A percentile compares a stretch with the other conserved stretches of the same genome.
phyloP scores from a whole-genome alignment of 2,797 vertebrate genomes.

The Myotis findleyi region DNA sequence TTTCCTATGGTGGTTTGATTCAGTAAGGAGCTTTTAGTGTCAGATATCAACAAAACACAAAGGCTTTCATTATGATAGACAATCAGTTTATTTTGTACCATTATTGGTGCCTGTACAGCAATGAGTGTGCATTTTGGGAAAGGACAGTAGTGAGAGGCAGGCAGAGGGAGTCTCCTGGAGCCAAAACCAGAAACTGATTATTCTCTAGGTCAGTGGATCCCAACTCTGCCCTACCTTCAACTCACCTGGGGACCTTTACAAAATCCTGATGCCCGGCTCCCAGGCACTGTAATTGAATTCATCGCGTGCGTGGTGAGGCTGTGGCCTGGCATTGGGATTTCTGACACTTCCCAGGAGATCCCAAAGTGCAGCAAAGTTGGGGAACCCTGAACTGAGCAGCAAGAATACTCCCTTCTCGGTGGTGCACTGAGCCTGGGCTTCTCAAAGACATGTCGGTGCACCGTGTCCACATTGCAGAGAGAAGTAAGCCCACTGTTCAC shows the following conservation, averaged over 20 bases:
- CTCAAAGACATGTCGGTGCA: not conserved
- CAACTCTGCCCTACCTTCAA: not conserved
- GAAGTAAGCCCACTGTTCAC: not conserved
- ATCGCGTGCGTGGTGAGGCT: accelerated
- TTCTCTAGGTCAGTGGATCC: not conserved
- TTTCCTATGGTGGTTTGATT: constrained; percentile 16
- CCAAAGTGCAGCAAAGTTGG: too few relatives aligned
- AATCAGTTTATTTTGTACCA: constrained; percentile 75
- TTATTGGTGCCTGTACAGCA: constrained; percentile 51
- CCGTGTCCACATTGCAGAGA: not conserved
- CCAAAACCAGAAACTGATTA: constrained; percentile 51
- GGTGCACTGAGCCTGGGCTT: not conserved
- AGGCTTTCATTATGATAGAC: constrained; percentile 73
- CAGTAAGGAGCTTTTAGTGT: not conserved
- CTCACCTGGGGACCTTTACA: not conserved
- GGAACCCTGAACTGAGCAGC: too few relatives aligned
- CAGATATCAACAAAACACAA: constrained; percentile 78
- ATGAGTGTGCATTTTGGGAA: not conserved
- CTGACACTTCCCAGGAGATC: not conserved
- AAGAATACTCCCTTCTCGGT: not conserved
- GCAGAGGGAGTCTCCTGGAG: constrained; percentile 55
- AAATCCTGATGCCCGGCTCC: not conserved
- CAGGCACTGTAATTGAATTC: too few relatives aligned
- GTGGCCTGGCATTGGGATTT: not conserved
- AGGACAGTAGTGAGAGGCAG: not conserved